These are phyloP conservation scores for Druon quercuslanigerum DNA, from an alignment of 1,140 invertebrate species.

Conservation along the genomic window DNA sequence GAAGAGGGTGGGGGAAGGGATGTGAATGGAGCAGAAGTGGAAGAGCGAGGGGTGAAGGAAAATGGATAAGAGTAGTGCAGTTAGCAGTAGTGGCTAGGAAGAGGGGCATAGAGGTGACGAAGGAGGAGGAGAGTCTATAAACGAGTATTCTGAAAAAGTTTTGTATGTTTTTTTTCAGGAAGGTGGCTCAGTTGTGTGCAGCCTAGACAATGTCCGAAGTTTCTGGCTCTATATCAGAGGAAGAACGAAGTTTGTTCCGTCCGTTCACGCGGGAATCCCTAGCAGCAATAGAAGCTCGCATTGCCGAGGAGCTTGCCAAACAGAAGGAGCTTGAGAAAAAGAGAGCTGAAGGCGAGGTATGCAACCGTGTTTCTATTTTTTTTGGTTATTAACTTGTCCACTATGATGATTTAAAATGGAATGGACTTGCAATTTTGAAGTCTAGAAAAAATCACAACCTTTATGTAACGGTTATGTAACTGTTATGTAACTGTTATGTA, in stretches of 20 bases:
- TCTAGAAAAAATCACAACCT: no score
- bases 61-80: no score
- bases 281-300: conserved; percentile 93
- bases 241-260: conserved; percentile 96
- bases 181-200: conserved; percentile 75
- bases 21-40: no score
- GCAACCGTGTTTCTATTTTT: conserved; percentile 43
- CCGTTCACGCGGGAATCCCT: conserved; percentile 98
- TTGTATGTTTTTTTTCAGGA: conserved; percentile 56
- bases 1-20: no score
- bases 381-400: not conserved
- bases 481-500: no score
- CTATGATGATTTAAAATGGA: no score
- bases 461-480: no score
- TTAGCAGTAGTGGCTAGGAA: no score
- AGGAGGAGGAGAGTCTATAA: not conserved
- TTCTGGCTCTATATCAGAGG: conserved; percentile 92
- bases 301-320: conserved; percentile 95
- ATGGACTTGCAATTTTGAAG: no score
- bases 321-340: conserved; percentile 97
- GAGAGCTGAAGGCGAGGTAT: conserved; percentile 95
- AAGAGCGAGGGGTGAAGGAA: no score
- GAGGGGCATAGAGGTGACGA: no score
- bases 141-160: not conserved
- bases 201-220: conserved; percentile 87